These are phyloP conservation scores for Pomatorhinus ruficollis DNA, from an alignment of 2,113 vertebrate species.

Conservation along the genomic window DNA sequence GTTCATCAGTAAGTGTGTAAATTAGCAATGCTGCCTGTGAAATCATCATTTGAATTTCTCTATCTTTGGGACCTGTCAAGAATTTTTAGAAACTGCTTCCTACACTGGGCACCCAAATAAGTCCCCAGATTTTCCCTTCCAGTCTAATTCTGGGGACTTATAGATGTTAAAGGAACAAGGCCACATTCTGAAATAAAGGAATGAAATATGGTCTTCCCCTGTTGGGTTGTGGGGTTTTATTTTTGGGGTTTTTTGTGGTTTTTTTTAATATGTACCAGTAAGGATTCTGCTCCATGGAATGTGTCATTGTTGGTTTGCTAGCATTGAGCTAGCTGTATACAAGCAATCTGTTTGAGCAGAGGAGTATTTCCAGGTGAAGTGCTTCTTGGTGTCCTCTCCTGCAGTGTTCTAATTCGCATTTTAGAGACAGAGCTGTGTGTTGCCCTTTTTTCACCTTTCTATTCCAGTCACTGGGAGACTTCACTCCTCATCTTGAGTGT, in stretches of 20 bases:
- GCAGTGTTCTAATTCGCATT: not conserved
- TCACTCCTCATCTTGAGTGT: not conserved
- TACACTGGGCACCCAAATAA: not conserved
- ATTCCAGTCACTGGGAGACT: not conserved
- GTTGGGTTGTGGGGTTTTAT: not conserved
- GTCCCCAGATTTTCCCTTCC: not conserved
- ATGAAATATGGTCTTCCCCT: not conserved
- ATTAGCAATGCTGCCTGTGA: not conserved
- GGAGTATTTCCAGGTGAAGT: not conserved
- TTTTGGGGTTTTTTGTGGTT: not conserved
- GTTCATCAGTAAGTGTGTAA: not conserved
- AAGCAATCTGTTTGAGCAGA: not conserved
- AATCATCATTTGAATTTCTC: not conserved
- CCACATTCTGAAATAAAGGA: not conserved
- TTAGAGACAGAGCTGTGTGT: not conserved
- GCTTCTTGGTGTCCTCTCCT: not conserved
- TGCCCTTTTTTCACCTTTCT: not conserved
- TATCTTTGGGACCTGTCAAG: not conserved
- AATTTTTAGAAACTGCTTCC: not conserved
- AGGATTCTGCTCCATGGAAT: not conserved
- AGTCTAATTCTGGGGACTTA: not conserved
- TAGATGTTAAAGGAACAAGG: not conserved
- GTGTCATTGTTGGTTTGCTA: not conserved
- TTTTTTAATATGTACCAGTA: not conserved
- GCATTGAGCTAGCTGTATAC: not conserved